Evolutionary conservation across 2,113 vertebrate genomes (phyloP).

Genomic region (Pluvianellus socialis): DNA sequence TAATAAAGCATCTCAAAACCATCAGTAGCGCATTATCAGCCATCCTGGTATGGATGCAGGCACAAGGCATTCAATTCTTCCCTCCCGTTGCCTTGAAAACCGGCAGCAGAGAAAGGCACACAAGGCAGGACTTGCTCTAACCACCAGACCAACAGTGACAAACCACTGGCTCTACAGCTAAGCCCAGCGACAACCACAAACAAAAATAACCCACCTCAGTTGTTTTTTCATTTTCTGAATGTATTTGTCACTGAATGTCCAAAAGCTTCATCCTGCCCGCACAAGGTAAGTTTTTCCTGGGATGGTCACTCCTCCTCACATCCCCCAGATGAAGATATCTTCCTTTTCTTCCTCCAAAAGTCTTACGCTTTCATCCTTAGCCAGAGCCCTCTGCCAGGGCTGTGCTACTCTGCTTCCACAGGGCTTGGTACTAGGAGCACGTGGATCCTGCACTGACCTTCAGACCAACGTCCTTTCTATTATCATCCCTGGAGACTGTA

Average conservation of each 20-base stretch:
- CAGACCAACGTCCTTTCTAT: background rate
- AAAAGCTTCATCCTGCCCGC: background rate
- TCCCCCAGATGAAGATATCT: background rate
- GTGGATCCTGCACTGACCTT: slow-evolving; percentile 2
- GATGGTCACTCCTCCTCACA: background rate
- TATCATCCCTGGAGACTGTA: background rate
- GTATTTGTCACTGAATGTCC: background rate
- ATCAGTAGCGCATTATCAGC: background rate
- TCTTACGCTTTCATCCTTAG: background rate
- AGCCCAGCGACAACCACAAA: background rate
- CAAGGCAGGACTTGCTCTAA: background rate
- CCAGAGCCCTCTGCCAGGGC: background rate
- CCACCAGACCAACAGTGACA: background rate
- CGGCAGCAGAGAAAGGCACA: background rate
- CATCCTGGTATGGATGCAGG: background rate
- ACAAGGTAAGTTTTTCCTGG: background rate
- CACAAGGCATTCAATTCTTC: background rate
- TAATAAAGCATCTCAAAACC: background rate
- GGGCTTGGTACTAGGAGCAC: background rate
- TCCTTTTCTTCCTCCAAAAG: background rate
- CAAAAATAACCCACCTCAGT: background rate
- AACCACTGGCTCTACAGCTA: background rate
- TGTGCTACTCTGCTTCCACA: background rate
- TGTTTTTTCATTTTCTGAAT: background rate
- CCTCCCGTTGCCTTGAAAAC: background rate